These are phyloP conservation scores for Tylochromis polylepis DNA, from an alignment of 2,113 vertebrate genomes.

Conservation along the genomic window DNA sequence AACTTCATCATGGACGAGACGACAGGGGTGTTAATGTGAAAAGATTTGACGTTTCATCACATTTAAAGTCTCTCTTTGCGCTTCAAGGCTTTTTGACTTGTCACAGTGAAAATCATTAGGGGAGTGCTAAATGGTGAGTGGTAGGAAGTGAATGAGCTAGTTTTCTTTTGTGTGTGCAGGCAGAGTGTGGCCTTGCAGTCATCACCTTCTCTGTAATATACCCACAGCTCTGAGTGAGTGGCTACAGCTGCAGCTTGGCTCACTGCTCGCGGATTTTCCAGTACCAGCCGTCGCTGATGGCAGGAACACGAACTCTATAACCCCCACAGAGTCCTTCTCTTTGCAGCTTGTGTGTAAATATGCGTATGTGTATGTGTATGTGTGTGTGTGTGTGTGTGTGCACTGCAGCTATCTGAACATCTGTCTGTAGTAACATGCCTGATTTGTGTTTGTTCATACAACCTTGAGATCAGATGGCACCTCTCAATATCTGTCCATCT, in stretches of 20 bases:
- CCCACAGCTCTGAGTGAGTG: constrained; percentile 29
- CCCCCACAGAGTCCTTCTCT: constrained; percentile 5
- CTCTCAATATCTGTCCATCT: constrained; percentile 5
- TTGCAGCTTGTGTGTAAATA: background rate
- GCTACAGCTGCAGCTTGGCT: constrained; percentile 48
- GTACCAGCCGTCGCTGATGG: constrained; percentile 29
- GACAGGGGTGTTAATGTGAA: background rate
- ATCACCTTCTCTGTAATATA: constrained; percentile 18
- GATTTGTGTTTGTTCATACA: constrained; percentile 1
- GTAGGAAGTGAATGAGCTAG: background rate
- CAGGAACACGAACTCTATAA: constrained; percentile 49
- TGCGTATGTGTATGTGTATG: background rate
- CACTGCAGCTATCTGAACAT: constrained; percentile 55
- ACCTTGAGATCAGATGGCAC: constrained; percentile 14
- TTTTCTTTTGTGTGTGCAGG: constrained; percentile 10
- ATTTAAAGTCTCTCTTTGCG: background rate
- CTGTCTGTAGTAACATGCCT: constrained; percentile 44
- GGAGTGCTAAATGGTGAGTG: constrained; percentile 12
- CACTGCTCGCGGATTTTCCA: constrained; percentile 5
- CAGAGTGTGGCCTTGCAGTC: constrained; percentile 6
- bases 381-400: background rate
- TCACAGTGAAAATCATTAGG: constrained; percentile 31
- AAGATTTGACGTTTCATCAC: constrained; percentile 15
- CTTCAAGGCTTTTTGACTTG: constrained; percentile 24
- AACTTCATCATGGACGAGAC: background rate